Conservation (phyloP, 1,140 invertebrate genomes). For the Meteorus sp. region DNA sequence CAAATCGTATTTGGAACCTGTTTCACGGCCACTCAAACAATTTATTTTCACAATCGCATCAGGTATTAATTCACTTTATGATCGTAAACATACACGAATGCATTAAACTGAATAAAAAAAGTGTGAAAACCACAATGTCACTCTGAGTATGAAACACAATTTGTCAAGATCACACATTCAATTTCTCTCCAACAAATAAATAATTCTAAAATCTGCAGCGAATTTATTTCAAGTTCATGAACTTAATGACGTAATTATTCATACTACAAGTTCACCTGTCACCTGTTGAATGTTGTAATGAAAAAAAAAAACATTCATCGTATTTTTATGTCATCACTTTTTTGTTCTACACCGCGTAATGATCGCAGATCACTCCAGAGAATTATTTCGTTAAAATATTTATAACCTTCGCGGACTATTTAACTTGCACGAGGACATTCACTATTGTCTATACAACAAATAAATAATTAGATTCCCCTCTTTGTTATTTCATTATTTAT, state of each 20-base stretch:
- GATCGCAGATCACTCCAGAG: not conserved
- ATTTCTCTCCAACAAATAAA: too few relatives aligned
- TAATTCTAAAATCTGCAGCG: too few relatives aligned
- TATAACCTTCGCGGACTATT: conserved; percentile 12
- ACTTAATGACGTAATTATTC: conserved; percentile 24
- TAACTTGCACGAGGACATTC: conserved; percentile 11
- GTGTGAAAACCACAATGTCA: not conserved
- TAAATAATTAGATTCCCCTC: not conserved
- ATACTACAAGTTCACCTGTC: conserved; percentile 17
- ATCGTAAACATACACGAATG: too few relatives aligned
- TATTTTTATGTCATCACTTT: not conserved
- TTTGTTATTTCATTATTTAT: not conserved
- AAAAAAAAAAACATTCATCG: not conserved
- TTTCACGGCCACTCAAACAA: not conserved
- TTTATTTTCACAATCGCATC: too few relatives aligned
- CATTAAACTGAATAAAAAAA: too few relatives aligned
- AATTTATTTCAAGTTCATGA: conserved; percentile 7
- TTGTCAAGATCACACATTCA: too few relatives aligned
- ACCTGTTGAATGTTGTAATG: not conserved
- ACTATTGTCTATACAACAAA: not conserved
- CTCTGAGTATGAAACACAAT: too few relatives aligned
- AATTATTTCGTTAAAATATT: not conserved
- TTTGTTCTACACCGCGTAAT: too few relatives aligned
- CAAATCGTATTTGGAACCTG: too few relatives aligned
- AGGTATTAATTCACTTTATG: not conserved